These are phyloP conservation scores for Nasonia vitripennis DNA, from an alignment of 1,140 invertebrate genomes.

Conservation along the genomic window DNA sequence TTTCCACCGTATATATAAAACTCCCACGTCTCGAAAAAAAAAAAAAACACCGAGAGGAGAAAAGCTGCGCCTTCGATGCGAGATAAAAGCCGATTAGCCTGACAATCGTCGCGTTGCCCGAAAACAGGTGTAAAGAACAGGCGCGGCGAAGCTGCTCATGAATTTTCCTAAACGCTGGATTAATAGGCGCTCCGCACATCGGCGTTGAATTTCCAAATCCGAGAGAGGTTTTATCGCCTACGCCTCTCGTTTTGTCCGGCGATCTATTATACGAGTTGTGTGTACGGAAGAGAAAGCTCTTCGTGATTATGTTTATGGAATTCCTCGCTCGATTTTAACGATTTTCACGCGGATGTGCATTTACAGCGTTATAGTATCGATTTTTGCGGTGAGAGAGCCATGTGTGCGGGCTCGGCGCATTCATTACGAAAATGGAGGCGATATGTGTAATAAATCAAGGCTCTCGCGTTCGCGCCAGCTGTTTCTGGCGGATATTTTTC, in stretches of 20 bases:
- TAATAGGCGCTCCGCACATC: no score
- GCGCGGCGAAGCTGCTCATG: background rate
- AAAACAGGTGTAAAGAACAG: slow-evolving; percentile 1
- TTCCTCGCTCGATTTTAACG: background rate
- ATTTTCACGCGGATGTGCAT: background rate
- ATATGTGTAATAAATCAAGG: background rate
- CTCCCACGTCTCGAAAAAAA: background rate
- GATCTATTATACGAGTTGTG: background rate
- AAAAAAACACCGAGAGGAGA: background rate
- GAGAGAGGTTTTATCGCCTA: background rate
- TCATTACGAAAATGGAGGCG: background rate
- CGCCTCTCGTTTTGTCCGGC: background rate
- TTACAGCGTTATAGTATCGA: no score
- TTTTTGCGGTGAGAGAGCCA: no score
- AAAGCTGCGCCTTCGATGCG: background rate
- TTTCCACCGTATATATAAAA: background rate
- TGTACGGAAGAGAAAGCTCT: background rate
- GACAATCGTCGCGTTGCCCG: background rate
- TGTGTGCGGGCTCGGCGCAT: background rate
- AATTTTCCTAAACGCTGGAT: background rate
- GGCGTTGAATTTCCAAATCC: background rate
- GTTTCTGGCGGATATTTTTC: background rate
- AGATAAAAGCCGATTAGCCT: background rate
- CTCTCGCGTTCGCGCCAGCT: background rate
- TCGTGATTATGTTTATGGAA: background rate